A percentile compares a stretch with the other conserved stretches of the same genome.
Evolutionary conservation across 2,113 vertebrate species (phyloP).

Genomic region (Limnothrissa miodon): DNA sequence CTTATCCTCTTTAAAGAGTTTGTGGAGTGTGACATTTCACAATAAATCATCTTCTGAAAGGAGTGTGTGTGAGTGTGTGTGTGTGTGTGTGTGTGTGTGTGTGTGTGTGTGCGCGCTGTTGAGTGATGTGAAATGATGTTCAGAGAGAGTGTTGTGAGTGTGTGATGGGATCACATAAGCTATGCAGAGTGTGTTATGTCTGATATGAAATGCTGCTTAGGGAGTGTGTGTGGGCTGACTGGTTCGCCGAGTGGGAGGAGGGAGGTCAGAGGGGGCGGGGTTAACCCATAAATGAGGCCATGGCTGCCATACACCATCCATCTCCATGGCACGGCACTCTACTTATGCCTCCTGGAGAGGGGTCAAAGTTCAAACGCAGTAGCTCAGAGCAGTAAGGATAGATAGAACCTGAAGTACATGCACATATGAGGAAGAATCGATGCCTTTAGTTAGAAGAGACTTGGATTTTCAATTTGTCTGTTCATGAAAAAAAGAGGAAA

Average conservation of each 20-base stretch:
- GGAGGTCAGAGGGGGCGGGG: slow-evolving; percentile 16
- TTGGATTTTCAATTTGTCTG: not conserved
- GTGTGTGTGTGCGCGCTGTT: too few relatives aligned
- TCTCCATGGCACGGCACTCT: not conserved
- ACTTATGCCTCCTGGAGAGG: too few relatives aligned
- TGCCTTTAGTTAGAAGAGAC: not conserved
- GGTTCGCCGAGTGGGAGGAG: not conserved
- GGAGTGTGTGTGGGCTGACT: not conserved
- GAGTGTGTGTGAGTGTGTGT: too few relatives aligned
- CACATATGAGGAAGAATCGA: not conserved
- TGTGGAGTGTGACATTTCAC: not conserved
- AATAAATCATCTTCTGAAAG: too few relatives aligned
- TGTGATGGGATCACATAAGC: not conserved
- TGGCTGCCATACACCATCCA: not conserved
- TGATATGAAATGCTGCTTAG: not conserved
- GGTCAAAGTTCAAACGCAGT: not conserved
- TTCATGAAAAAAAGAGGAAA: not conserved
- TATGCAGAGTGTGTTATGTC: not conserved
- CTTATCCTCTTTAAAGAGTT: not conserved
- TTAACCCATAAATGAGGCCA: slow-evolving; percentile 22
- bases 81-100: too few relatives aligned
- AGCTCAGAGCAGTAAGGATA: not conserved
- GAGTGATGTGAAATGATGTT: too few relatives aligned
- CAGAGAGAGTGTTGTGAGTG: not conserved
- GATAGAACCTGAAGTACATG: not conserved